These are phyloP conservation scores for Lepidocyrtoides sp. DNA, from an alignment of 2,888 invertebrate species.

Conservation along the genomic window DNA sequence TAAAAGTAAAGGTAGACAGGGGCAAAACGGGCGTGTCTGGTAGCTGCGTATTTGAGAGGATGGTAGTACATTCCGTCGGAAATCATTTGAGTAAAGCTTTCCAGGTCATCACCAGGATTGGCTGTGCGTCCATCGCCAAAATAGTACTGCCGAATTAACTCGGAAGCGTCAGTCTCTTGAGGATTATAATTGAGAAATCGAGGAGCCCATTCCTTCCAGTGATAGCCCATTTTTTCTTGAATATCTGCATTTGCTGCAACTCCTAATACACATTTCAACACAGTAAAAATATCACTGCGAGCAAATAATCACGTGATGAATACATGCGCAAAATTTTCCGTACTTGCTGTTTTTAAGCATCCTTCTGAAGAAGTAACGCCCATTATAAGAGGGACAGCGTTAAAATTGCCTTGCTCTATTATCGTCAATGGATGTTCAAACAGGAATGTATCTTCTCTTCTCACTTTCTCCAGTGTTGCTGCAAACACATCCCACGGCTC, in stretches of 20 bases:
- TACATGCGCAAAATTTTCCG: too few relatives aligned
- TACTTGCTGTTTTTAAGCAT: slow-evolving; percentile 80
- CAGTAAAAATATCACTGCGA: too few relatives aligned
- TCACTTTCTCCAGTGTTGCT: slow-evolving; percentile 71
- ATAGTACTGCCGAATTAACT: slow-evolving; percentile 76
- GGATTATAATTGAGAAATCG: slow-evolving; percentile 74
- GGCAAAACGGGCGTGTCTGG: slow-evolving; percentile 65
- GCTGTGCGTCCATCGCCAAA: slow-evolving; percentile 73
- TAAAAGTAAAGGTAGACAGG: slow-evolving; percentile 78
- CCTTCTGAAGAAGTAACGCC: slow-evolving; percentile 83
- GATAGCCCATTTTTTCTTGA: slow-evolving; percentile 59
- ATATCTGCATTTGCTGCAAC: slow-evolving; percentile 72
- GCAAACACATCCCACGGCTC: slow-evolving; percentile 72
- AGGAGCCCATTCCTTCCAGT: slow-evolving; percentile 79
- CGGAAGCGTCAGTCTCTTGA: slow-evolving; percentile 66
- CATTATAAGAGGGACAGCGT: slow-evolving; percentile 82
- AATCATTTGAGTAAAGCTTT: slow-evolving; percentile 79
- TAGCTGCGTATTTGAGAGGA: slow-evolving; percentile 71
- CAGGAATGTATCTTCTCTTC: slow-evolving; percentile 81
- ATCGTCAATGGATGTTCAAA: slow-evolving; percentile 80
- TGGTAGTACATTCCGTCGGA: slow-evolving; percentile 80
- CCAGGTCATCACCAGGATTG: slow-evolving; percentile 79
- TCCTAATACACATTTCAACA: too few relatives aligned
- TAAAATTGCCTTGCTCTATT: slow-evolving; percentile 81
- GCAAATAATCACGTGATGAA: slow-evolving; percentile 7